A percentile compares a stretch with the other conserved stretches of the same genome.
phyloP scores from a whole-genome alignment of 2,888 invertebrate species.

The Tortrix viridana region DNA sequence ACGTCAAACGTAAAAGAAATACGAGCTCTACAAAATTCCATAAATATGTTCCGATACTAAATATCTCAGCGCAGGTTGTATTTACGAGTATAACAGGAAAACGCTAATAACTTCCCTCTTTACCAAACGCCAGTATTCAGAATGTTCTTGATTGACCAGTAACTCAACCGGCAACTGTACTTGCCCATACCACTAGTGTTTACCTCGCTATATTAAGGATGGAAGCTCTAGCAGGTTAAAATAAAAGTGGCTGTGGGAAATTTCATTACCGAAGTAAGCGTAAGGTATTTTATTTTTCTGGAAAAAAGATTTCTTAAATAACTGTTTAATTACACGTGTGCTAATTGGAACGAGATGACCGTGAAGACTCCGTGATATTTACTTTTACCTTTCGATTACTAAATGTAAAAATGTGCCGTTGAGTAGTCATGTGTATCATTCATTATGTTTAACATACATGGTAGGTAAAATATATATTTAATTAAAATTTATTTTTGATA shows the following conservation, averaged over 20 bases:
- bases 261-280: constrained; percentile 15
- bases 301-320: constrained; percentile 3
- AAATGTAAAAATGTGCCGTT: neutral
- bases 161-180: constrained; percentile 15
- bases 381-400: neutral
- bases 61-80: constrained; percentile 9
- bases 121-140: constrained; percentile 18
- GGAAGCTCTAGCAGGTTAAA: constrained; percentile 5
- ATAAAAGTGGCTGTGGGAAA: constrained; percentile 29
- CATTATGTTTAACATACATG: neutral
- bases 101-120: constrained; percentile 21
- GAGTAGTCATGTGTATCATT: neutral
- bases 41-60: constrained; percentile 21
- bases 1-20: too few species aligned
- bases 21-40: constrained; percentile 7
- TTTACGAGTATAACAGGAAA: constrained; percentile 23
- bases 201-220: constrained; percentile 3
- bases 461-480: neutral
- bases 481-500: constrained; percentile 1
- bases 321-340: neutral
- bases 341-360: neutral
- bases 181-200: constrained; percentile 5
- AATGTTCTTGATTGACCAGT: constrained; percentile 23
- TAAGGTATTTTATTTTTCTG: constrained; percentile 4
- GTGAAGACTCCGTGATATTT: neutral